A percentile compares a stretch with the other conserved stretches of the same genome.
Conservation (phyloP, 2,888 invertebrate genomes). For the Mythimna pallens region DNA sequence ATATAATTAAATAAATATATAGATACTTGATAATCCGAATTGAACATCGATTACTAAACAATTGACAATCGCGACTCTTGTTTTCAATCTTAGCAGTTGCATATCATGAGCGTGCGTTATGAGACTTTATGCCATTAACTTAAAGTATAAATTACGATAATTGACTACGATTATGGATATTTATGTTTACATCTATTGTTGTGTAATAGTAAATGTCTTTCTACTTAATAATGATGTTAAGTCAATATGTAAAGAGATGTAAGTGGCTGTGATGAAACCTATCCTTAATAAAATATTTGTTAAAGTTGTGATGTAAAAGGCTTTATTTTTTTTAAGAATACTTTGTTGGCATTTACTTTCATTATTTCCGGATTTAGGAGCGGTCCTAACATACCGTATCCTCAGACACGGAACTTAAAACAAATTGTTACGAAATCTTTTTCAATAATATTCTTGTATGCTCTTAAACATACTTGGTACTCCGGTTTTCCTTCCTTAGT, state of each 20-base stretch:
- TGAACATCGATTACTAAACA: conserved; percentile 50
- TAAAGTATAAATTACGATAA: conserved; percentile 21
- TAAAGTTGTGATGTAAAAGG: conserved; percentile 29
- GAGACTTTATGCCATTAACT: neutral
- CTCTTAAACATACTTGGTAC: neutral
- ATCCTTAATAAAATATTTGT: conserved; percentile 36
- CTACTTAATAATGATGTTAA: conserved; percentile 18
- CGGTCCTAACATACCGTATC: neutral
- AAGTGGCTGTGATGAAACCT: conserved; percentile 19
- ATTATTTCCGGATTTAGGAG: conserved; percentile 28
- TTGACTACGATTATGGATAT: neutral
- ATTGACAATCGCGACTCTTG: conserved; percentile 33
- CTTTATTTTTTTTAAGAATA: neutral
- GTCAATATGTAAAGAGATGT: conserved; percentile 35
- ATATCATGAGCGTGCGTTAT: neutral
- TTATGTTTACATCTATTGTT: conserved; percentile 18
- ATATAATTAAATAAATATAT: conserved; percentile 41
- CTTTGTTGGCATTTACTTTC: conserved; percentile 25
- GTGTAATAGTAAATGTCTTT: conserved; percentile 29
- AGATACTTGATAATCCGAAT: conserved; percentile 38
- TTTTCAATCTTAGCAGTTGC: conserved; percentile 27
- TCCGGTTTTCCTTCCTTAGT: neutral
- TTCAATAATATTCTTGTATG: neutral
- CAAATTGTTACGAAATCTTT: neutral
- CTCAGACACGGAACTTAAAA: neutral